Percentiles rank a stretch among this genome's conserved stretches.
These are phyloP conservation scores for Noctilio leporinus DNA, from an alignment of 2,113 vertebrate species.

Conservation along the genomic window DNA sequence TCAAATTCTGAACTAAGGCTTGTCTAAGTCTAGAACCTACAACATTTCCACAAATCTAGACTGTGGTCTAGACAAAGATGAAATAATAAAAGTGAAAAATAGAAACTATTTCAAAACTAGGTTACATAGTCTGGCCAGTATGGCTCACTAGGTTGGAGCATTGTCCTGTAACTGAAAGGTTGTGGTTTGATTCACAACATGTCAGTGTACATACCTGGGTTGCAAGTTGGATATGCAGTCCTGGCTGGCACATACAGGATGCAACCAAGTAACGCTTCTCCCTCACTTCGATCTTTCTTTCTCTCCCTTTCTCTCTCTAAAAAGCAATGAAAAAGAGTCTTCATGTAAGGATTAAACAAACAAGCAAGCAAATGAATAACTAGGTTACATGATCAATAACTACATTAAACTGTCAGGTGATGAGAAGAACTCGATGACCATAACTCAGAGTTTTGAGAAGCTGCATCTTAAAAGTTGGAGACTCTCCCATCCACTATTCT, in stretches of 20 bases:
- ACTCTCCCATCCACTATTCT: not conserved
- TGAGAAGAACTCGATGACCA: not conserved
- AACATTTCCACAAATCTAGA: not conserved
- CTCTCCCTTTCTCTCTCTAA: too few relatives aligned
- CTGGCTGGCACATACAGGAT: too few relatives aligned
- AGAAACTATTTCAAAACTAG: not conserved
- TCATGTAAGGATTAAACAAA: too few relatives aligned
- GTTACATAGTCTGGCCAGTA: not conserved
- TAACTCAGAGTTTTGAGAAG: not conserved
- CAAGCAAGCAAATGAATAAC: not conserved
- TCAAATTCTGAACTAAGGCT: not conserved
- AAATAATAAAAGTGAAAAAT: not conserved
- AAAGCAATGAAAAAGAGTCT: too few relatives aligned
- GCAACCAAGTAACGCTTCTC: too few relatives aligned
- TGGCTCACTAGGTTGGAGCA: too few relatives aligned
- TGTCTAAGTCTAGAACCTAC: not conserved
- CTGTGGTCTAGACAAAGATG: not conserved
- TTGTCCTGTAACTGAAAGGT: too few relatives aligned
- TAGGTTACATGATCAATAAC: not conserved
- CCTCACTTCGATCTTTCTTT: too few relatives aligned
- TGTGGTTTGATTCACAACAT: too few relatives aligned
- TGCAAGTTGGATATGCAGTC: too few relatives aligned
- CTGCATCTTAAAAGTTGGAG: not conserved
- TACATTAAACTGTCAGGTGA: not conserved
- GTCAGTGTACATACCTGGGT: too few relatives aligned